Percentiles rank a stretch among this genome's conserved stretches.
These are phyloP conservation scores for Nestor notabilis DNA, from an alignment of 2,113 vertebrate genomes.

Conservation along the genomic window DNA sequence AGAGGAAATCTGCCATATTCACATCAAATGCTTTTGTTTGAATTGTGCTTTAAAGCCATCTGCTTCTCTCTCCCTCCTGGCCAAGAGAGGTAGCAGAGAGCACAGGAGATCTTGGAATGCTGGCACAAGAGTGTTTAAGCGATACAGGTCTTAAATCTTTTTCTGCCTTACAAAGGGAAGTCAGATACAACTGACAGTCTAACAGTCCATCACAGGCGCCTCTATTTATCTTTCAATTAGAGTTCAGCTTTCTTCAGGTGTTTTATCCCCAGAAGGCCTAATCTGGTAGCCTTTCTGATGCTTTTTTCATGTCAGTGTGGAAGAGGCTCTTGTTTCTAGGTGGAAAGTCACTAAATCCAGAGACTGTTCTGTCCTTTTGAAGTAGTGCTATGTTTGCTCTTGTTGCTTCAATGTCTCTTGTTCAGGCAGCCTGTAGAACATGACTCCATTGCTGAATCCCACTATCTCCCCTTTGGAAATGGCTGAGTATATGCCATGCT, in stretches of 20 bases:
- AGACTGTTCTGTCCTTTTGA: background rate
- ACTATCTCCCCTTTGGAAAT: background rate
- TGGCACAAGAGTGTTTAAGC: background rate
- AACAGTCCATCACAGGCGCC: background rate
- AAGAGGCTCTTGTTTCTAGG: background rate
- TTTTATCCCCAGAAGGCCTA: background rate
- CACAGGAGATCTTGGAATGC: background rate
- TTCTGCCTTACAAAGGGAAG: background rate
- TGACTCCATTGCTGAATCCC: background rate
- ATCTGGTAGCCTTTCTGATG: background rate
- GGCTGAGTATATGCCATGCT: background rate
- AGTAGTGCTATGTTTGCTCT: background rate
- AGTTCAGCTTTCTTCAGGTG: background rate
- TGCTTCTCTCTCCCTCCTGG: background rate
- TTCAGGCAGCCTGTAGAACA: background rate
- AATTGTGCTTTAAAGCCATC: background rate
- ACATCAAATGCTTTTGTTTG: background rate
- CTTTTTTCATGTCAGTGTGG: background rate
- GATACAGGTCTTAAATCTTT: background rate
- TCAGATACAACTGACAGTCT: background rate
- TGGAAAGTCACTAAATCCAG: background rate
- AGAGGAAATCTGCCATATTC: background rate
- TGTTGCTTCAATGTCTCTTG: rapidly evolving
- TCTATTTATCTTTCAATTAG: background rate
- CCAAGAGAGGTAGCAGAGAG: background rate